These are phyloP conservation scores for Hypselothyrea guttata DNA, from an alignment of 2,888 invertebrate genomes.

Conservation along the genomic window DNA sequence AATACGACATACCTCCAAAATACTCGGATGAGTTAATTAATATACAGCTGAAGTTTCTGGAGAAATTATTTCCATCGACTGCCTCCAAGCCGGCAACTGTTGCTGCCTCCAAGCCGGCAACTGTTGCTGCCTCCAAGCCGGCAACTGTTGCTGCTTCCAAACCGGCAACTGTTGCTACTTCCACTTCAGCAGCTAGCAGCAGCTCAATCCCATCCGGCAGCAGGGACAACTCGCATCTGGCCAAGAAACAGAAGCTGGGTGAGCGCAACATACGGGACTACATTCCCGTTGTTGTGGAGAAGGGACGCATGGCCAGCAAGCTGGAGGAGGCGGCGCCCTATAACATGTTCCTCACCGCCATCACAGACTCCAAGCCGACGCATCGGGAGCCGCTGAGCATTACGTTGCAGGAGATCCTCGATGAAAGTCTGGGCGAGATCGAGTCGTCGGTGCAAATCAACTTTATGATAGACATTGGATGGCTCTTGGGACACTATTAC, in stretches of 20 bases:
- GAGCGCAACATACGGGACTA: conserved; percentile 80
- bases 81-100: background rate
- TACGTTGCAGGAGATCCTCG: conserved; percentile 90
- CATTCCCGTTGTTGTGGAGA: conserved; percentile 84
- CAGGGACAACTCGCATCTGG: conserved; percentile 62
- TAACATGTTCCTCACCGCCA: conserved; percentile 89
- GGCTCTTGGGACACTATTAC: conserved; percentile 93
- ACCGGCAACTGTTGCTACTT: background rate
- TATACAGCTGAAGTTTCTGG: conserved; percentile 85
- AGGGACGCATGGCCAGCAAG: conserved; percentile 86
- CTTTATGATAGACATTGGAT: conserved; percentile 95
- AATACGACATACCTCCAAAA: conserved; percentile 84
- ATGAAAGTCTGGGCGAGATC: conserved; percentile 89
- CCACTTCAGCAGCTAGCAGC: conserved; percentile 22
- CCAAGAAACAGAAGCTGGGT: conserved; percentile 79
- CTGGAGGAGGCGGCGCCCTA: conserved; percentile 88
- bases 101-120: background rate
- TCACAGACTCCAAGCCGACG: conserved; percentile 86
- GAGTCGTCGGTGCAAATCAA: conserved; percentile 92
- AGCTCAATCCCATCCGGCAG: conserved; percentile 18
- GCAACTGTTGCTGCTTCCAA: conserved; percentile 1
- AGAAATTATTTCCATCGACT: conserved; percentile 69
- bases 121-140: background rate
- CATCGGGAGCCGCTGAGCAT: conserved; percentile 86
- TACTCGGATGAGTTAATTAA: conserved; percentile 84